Percentiles rank a stretch among this genome's conserved stretches.
Conservation (phyloP, 2,888 invertebrate species). For the Aproaerema taeniolella region DNA sequence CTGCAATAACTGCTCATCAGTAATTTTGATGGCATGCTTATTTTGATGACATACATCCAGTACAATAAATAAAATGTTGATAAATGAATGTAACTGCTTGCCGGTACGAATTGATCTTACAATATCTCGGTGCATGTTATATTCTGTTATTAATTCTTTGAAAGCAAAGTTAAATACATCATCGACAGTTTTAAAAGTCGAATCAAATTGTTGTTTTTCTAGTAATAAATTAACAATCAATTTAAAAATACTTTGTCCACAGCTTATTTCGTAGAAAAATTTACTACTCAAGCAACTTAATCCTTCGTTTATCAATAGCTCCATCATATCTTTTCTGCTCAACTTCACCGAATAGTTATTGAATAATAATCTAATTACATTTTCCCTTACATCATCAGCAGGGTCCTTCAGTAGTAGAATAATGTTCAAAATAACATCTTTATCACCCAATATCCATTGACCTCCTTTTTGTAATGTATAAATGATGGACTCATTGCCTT, state of each 20-base stretch:
- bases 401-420: conserved; percentile 75
- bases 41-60: conserved; percentile 40
- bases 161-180: conserved; percentile 50
- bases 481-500: conserved; percentile 43
- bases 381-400: conserved; percentile 79
- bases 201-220: conserved; percentile 28
- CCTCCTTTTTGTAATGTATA: conserved; percentile 48
- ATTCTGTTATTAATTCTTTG: conserved; percentile 40
- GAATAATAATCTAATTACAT: conserved; percentile 67
- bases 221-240: conserved; percentile 59
- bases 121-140: conserved; percentile 51
- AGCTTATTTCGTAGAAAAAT: conserved; percentile 79
- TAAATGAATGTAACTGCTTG: conserved; percentile 71
- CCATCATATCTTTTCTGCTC: conserved; percentile 31
- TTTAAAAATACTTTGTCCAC: conserved; percentile 76
- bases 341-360: conserved; percentile 58
- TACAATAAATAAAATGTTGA: conserved; percentile 48
- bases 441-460: conserved; percentile 58
- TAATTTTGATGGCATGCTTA: conserved; percentile 33
- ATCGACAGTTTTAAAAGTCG: conserved; percentile 38
- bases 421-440: conserved; percentile 56
- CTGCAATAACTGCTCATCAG: conserved; percentile 27
- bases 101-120: conserved; percentile 64
- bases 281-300: conserved; percentile 71
- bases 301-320: conserved; percentile 52